Evolutionary conservation across 2,888 invertebrate species (phyloP), one percentile per base, ranked within the genome.

Genomic region (Prosapia bicincta): DNA sequence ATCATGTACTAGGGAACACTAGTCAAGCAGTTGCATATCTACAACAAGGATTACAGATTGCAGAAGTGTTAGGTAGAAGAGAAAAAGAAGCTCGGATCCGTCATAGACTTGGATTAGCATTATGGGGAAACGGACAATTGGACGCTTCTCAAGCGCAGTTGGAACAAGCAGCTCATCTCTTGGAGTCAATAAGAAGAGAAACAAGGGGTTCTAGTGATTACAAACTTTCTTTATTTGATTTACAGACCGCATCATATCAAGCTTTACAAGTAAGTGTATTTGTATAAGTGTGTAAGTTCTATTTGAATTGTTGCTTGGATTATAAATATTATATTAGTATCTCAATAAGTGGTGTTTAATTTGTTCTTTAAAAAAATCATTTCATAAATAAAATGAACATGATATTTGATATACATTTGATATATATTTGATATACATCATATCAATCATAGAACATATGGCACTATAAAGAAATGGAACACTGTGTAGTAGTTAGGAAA

Each of bases 1-100:
- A 97, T 83, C 93, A 97, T 82, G 90, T 95, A 3, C 89, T 97
- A 83, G 96, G 96, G 0, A 95, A 96, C 78, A 91, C 95, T 65
- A 89, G 91, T 0, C 93, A 97, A 83, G 96, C 98, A 0, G 92
- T 97, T 0, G 93, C 94, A 15, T 97, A 96, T 83, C 86, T 98
- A 5, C 91, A 95, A 72, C 97, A 98, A 84, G 97, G 97, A 0
- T 86, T 98, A 5, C 90, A 92, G 2, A 91, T 94, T 65, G 92
- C 93, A 0, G 94, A 95, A 84, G 91, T 93, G n/a, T 85, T 94
- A 6, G 92, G 93, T 30, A 90, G 93, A 83, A 89, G 93, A 79
- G 97, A 98, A 84, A 97, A 98, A 85, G 97, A 97, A 87, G 95
- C 95, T 0, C 89, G 93, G 82, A 91, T 96, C 9, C 89, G 95